phyloP scores from a whole-genome alignment of 2,797 vertebrate species.

The Pithecia hirsuta region DNA sequence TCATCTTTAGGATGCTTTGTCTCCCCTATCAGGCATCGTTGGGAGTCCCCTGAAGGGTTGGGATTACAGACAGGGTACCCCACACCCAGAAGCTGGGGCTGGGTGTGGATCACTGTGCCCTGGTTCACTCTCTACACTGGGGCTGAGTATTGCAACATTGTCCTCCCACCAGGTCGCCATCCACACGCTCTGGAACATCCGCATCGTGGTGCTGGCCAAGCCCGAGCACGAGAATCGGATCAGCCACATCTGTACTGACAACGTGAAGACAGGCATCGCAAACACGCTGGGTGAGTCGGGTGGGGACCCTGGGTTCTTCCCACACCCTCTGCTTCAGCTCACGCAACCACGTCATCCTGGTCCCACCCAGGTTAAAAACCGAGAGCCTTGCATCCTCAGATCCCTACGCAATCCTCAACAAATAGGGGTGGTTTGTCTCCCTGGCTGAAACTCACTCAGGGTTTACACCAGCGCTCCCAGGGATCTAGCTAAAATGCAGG shows the following conservation, averaged over 20 bases:
- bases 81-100: background rate
- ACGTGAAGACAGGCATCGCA: slow-evolving; percentile 97
- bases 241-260: slow-evolving; percentile 95
- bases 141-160: background rate
- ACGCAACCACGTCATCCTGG: rapidly evolving
- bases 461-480: background rate
- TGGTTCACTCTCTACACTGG: background rate
- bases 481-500: background rate
- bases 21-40: background rate
- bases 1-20: background rate
- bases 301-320: rapidly evolving
- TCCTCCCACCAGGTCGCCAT: slow-evolving; percentile 89
- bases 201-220: slow-evolving; percentile 94
- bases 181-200: slow-evolving; percentile 98
- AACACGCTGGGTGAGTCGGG: slow-evolving; percentile 93
- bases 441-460: rapidly evolving
- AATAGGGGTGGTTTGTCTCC: background rate
- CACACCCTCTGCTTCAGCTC: rapidly evolving
- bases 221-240: slow-evolving; percentile 98
- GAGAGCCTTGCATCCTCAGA: background rate
- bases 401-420: background rate
- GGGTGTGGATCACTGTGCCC: background rate
- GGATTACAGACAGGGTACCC: background rate
- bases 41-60: background rate
- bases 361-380: background rate